These are phyloP conservation scores for Parthenolecanium corni DNA, from an alignment of 2,888 invertebrate genomes.

Conservation along the genomic window DNA sequence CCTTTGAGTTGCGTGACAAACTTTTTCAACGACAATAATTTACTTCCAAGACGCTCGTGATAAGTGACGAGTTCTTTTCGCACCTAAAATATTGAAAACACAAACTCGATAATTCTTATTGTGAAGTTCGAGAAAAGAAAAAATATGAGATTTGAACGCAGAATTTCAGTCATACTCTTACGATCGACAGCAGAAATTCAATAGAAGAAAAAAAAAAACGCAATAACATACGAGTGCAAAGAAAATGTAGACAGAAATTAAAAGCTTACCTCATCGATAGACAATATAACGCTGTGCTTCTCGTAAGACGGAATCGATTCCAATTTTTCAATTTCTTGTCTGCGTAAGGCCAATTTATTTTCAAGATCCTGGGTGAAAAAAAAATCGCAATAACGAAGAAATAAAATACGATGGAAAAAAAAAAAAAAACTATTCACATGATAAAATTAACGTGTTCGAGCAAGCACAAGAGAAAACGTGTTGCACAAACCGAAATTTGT, in stretches of 20 bases:
- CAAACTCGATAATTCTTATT: slow-evolving; percentile 4
- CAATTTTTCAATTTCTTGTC: slow-evolving; percentile 24
- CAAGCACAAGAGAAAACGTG: not conserved
- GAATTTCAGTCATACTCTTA: not conserved
- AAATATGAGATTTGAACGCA: not conserved
- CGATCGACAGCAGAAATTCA: not conserved
- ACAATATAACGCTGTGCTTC: slow-evolving; percentile 18
- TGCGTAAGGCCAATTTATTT: slow-evolving; percentile 9
- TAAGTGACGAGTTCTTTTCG: slow-evolving; percentile 47
- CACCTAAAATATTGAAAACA: slow-evolving; percentile 41
- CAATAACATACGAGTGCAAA: not conserved
- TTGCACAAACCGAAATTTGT: too few relatives aligned
- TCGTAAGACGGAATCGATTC: slow-evolving; percentile 15
- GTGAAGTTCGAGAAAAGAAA: not conserved
- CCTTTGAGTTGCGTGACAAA: slow-evolving; percentile 46
- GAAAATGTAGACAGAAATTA: not conserved
- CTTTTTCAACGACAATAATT: slow-evolving; percentile 47
- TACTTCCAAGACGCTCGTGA: slow-evolving; percentile 41
- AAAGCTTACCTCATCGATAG: slow-evolving; percentile 13
- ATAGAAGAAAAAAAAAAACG: too few relatives aligned
- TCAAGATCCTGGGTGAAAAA: slow-evolving; percentile 8
- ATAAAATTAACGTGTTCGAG: not conserved
- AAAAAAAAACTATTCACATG: not conserved
- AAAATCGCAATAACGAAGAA: not conserved
- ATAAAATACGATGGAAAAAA: not conserved